A percentile compares a stretch with the other conserved stretches of the same genome.
Conservation (phyloP, 1,140 invertebrate genomes). For the Zelostemma sp. region DNA sequence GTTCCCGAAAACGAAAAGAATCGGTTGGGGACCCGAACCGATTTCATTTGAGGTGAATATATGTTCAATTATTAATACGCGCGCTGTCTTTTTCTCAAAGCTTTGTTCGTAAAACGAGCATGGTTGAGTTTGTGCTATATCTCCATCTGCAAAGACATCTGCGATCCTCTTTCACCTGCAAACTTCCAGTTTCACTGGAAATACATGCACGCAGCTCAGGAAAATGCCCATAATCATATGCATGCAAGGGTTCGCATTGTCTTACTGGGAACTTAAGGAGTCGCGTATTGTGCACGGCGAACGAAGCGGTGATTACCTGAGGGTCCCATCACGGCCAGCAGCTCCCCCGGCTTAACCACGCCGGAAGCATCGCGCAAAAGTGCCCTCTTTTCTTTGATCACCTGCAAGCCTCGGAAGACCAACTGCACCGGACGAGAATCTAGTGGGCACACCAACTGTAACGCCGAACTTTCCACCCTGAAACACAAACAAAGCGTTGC, state of each 20-base stretch:
- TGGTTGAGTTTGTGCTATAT: background rate
- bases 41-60: too few species aligned
- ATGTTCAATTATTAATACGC: too few species aligned
- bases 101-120: background rate
- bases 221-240: background rate
- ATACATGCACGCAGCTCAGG: background rate
- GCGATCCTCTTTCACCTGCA: background rate
- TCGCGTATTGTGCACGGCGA: background rate
- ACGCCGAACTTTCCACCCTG: conserved; percentile 67
- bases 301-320: conserved; percentile 72
- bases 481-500: conserved; percentile 10
- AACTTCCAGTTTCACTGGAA: conserved; percentile 3
- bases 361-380: conserved; percentile 82
- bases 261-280: background rate
- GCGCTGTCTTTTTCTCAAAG: background rate
- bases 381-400: conserved; percentile 72
- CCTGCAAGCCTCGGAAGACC: conserved; percentile 76
- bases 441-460: conserved; percentile 64
- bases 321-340: conserved; percentile 87
- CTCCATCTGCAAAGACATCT: too few species aligned
- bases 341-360: conserved; percentile 81
- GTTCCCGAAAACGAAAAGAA: too few species aligned
- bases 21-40: too few species aligned
- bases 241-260: conserved; percentile 3
- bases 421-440: conserved; percentile 76